Conservation (phyloP, 2,888 invertebrate genomes). For the Caradrina kadenii region DNA sequence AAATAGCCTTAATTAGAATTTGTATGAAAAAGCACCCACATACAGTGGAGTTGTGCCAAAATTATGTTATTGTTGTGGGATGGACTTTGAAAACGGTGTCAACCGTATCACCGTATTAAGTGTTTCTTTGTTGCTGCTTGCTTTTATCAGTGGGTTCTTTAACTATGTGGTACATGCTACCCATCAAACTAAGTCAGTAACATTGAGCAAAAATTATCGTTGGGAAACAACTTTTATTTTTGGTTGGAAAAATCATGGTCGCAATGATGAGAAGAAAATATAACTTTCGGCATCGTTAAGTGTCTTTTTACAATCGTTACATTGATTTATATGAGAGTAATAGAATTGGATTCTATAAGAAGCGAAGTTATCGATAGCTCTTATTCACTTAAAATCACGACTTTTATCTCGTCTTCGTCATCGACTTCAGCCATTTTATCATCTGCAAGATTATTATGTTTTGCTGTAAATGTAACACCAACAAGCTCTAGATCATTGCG, state of each 20-base stretch:
- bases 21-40: constrained; percentile 54
- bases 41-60: constrained; percentile 33
- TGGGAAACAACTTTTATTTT: no score
- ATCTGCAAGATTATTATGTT: not conserved
- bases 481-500: not conserved
- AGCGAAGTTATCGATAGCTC: not conserved
- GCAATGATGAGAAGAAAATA: no score
- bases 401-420: not conserved
- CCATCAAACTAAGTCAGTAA: no score
- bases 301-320: no score
- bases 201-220: no score
- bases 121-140: not conserved
- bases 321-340: not conserved
- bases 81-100: constrained; percentile 4
- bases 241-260: no score
- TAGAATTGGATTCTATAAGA: not conserved
- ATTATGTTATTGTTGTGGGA: constrained; percentile 15
- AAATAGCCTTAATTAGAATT: constrained; percentile 47
- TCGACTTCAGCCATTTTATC: not conserved
- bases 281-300: no score
- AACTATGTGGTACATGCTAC: not conserved
- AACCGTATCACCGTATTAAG: not conserved
- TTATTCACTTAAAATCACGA: no score
- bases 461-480: not conserved
- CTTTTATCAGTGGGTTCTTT: not conserved